Percentiles rank a stretch among this genome's conserved stretches.
Conservation (phyloP, 2,797 vertebrate species). For the Myoxocephalus aenaeus region DNA sequence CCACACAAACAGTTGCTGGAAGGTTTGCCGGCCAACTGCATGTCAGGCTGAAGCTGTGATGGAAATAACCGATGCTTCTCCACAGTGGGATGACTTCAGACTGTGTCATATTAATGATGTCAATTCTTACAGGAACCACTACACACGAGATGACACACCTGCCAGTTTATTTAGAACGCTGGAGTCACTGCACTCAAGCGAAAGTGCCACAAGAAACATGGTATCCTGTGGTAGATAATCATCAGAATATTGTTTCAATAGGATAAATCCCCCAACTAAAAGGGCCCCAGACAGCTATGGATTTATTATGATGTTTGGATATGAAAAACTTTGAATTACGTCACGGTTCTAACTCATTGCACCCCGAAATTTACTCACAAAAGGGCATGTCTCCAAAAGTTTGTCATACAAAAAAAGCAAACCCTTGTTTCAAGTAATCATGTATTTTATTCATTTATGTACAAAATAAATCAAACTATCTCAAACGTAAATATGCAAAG, state of each 20-base stretch:
- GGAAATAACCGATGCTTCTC: not conserved
- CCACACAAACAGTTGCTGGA: too few relatives aligned
- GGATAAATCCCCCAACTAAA: not conserved
- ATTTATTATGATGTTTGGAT: too few relatives aligned
- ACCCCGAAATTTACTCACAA: too few relatives aligned
- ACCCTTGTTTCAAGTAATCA: not conserved
- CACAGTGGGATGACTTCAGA: not conserved
- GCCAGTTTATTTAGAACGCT: not conserved
- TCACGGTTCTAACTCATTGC: too few relatives aligned
- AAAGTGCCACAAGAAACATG: not conserved
- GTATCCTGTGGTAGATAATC: not conserved
- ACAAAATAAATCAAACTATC: not conserved
- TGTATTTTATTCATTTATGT: not conserved
- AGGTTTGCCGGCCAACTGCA: not conserved
- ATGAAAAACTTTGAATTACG: too few relatives aligned
- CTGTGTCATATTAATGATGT: not conserved
- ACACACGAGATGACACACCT: not conserved
- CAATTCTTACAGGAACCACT: not conserved
- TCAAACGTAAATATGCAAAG: conserved; percentile 12
- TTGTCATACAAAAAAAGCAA: not conserved
- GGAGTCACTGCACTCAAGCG: not conserved
- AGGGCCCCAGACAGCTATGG: too few relatives aligned
- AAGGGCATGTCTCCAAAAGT: not conserved
- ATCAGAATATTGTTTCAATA: not conserved
- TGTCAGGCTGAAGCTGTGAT: not conserved